Conservation (phyloP, 2,797 vertebrate species). For the Trachurus trachurus region DNA sequence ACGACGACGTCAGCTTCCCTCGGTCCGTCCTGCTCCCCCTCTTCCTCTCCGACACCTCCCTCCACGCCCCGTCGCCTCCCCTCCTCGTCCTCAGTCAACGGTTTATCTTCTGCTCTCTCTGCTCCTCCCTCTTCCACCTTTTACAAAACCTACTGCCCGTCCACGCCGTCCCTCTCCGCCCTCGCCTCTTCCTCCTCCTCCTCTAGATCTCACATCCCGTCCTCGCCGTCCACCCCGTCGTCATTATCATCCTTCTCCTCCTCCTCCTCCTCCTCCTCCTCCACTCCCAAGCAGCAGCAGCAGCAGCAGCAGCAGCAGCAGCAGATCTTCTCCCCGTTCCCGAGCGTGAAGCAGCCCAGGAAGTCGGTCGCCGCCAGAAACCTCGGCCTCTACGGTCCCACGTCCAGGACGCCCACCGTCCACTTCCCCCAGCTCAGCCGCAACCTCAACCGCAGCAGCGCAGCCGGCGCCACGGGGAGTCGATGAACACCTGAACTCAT, state of each 20-base stretch:
- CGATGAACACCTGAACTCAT: slow-evolving; percentile 71
- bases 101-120: slow-evolving; percentile 18
- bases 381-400: slow-evolving; percentile 96
- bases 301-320: too few species aligned
- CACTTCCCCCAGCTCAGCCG: slow-evolving; percentile 96
- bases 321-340: slow-evolving; percentile 92
- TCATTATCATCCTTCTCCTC: slow-evolving; percentile 18
- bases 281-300: slow-evolving; percentile 42
- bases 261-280: slow-evolving; percentile 27
- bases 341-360: slow-evolving; percentile 93
- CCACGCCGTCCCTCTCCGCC: slow-evolving; percentile 68
- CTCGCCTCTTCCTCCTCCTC: slow-evolving; percentile 54
- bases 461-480: slow-evolving; percentile 85
- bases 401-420: slow-evolving; percentile 92
- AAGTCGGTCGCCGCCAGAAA: slow-evolving; percentile 94
- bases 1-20: background rate
- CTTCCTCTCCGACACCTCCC: slow-evolving; percentile 43
- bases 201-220: slow-evolving; percentile 43
- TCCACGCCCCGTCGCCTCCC: slow-evolving; percentile 45
- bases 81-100: slow-evolving; percentile 37
- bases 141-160: slow-evolving; percentile 65
- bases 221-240: slow-evolving; percentile 57
- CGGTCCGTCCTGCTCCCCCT: background rate
- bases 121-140: slow-evolving; percentile 25
- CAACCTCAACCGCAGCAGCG: slow-evolving; percentile 86